Evolutionary conservation across 2,113 vertebrate genomes (phyloP), one percentile per base, ranked within the genome.

Genomic region (Physeter macrocephalus): DNA sequence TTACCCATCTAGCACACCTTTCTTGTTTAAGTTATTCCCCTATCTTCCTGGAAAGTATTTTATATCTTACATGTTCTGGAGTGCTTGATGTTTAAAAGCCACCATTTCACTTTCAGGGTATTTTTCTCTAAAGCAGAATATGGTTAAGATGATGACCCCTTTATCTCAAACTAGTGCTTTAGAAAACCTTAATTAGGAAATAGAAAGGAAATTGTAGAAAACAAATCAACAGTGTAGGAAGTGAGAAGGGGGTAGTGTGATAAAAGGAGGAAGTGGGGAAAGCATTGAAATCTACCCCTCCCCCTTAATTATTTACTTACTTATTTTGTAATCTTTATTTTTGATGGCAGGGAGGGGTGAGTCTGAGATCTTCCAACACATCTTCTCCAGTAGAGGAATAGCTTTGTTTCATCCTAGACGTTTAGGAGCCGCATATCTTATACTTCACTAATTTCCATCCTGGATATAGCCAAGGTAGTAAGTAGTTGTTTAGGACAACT

Each of bases 251-350:
- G 39, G 67, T 89, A 87, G 27, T 87, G 20, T 61, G 67, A 36
- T 89, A 34, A 92, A 94, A 97, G 31, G 41, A 89, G 90, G 90
- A 97, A 89, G 78, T 92, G 12, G 31, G 77, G 36, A 69, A 86
- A 66, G 69, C 29, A 78, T 61, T 84, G 80, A 96, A 67, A 72
- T 39, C 9, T 21, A 1, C 41, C 11, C 13, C 8, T 34, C 41
- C 10, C 59, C 31, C 57, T 46, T 84, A 23, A 66, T 95, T 72
- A 23, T 86, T 84, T 87, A 66, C 66, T 93, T 57, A 23, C 29
- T 82, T 59, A 54, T 72, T 92, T 90, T 96, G 69, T 94, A 62
- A 62, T 90, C 80, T 57, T 92, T 80, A 20, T 87, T 77, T 89
- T 66, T 86, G 87, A 23, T 90, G 84, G 15, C 59, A 81, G 29